Conservation (phyloP, 2,113 vertebrate species). For the Oryzias melastigma region DNA sequence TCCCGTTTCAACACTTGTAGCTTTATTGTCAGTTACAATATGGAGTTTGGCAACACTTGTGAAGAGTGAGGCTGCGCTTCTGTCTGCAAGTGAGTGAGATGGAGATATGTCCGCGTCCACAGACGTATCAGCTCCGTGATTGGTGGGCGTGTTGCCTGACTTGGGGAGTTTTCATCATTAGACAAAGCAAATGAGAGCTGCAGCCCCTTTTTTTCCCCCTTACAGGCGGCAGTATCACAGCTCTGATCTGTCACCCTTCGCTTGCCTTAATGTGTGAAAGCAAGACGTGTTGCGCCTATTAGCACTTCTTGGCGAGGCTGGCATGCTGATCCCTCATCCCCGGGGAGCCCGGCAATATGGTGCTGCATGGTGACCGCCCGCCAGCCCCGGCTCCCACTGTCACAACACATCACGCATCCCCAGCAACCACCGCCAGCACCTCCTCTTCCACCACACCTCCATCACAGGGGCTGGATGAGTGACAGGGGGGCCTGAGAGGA, state of each 20-base stretch:
- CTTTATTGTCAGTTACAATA: slow-evolving; percentile 69
- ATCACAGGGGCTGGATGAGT: slow-evolving; percentile 45
- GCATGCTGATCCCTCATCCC: slow-evolving; percentile 80
- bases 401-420: slow-evolving; percentile 79
- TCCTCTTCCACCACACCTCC: slow-evolving; percentile 58
- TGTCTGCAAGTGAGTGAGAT: slow-evolving; percentile 14
- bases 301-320: slow-evolving; percentile 83
- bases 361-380: slow-evolving; percentile 76
- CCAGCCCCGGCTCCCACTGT: slow-evolving; percentile 77
- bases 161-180: slow-evolving; percentile 69
- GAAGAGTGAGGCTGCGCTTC: slow-evolving; percentile 14
- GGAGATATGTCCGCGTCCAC: slow-evolving; percentile 33
- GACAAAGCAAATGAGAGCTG: slow-evolving; percentile 62
- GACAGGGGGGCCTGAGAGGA: slow-evolving; percentile 42
- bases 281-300: slow-evolving; percentile 88
- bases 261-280: slow-evolving; percentile 86
- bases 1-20: slow-evolving; percentile 53
- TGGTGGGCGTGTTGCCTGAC: slow-evolving; percentile 47
- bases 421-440: slow-evolving; percentile 49
- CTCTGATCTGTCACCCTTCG: slow-evolving; percentile 83
- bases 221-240: slow-evolving; percentile 82
- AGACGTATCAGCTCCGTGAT: slow-evolving; percentile 33
- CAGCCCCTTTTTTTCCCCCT: slow-evolving; percentile 70
- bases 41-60: slow-evolving; percentile 41
- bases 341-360: slow-evolving; percentile 82